Conservation (phyloP, 2,113 vertebrate genomes). For the Anser brachyrhynchus region DNA sequence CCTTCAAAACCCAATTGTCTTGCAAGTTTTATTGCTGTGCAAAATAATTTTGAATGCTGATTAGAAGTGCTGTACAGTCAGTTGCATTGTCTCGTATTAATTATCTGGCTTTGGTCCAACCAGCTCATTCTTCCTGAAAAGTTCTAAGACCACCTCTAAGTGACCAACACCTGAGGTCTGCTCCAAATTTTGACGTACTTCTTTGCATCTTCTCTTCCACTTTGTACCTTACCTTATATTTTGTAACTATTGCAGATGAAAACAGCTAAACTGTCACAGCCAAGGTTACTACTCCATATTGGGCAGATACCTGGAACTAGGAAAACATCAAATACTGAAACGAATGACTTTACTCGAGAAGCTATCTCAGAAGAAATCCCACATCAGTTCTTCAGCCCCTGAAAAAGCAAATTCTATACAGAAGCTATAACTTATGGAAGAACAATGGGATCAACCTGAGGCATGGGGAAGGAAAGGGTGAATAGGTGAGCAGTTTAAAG, state of each 20-base stretch:
- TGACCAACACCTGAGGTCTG: not conserved
- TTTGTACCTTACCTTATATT: not conserved
- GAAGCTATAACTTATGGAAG: not conserved
- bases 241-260: not conserved
- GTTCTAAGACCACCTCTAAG: not conserved
- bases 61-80: not conserved
- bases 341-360: not conserved
- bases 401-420: not conserved
- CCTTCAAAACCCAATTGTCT: not conserved
- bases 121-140: not conserved
- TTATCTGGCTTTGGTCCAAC: not conserved
- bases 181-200: not conserved
- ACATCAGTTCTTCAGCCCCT: not conserved
- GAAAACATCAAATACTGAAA: not conserved
- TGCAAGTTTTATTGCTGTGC: not conserved
- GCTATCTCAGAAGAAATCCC: not conserved
- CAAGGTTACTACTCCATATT: not conserved
- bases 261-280: not conserved
- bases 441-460: not conserved
- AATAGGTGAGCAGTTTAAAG: not conserved
- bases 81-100: not conserved
- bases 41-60: not conserved
- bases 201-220: not conserved
- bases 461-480: not conserved
- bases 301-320: not conserved